Percentiles rank a stretch among this genome's conserved stretches.
Conservation (phyloP, 2,888 invertebrate genomes). For the Neoaliturus tenellus region DNA sequence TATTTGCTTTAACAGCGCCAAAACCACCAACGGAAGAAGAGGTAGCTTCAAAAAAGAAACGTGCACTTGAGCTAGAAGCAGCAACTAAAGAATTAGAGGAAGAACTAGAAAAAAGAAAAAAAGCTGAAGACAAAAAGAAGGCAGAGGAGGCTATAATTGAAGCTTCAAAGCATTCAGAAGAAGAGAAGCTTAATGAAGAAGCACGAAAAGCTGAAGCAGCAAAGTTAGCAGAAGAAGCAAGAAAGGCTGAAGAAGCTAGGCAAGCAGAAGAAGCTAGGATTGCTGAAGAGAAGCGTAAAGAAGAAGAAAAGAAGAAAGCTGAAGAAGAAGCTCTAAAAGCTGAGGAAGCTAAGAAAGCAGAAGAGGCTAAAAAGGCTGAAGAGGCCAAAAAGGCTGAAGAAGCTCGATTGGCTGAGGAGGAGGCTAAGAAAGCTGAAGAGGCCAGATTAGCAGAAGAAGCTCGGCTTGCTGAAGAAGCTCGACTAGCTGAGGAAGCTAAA, state of each 20-base stretch:
- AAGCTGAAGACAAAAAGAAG: slow-evolving; percentile 71
- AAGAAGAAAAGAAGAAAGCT: slow-evolving; percentile 73
- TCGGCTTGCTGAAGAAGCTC: slow-evolving; percentile 77
- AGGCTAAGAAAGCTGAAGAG: slow-evolving; percentile 70
- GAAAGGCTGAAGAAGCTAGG: slow-evolving; percentile 74
- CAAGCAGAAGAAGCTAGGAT: slow-evolving; percentile 70
- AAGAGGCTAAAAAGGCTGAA: slow-evolving; percentile 74
- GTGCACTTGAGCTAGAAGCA: slow-evolving; percentile 48
- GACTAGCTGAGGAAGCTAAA: slow-evolving; percentile 75
- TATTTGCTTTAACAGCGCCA: slow-evolving; percentile 39
- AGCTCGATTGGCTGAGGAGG: slow-evolving; percentile 66
- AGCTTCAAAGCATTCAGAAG: slow-evolving; percentile 72
- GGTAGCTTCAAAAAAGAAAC: slow-evolving; percentile 23
- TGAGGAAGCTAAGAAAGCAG: slow-evolving; percentile 74
- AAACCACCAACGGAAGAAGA: slow-evolving; percentile 43
- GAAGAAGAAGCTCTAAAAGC: slow-evolving; percentile 79
- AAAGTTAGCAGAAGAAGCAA: slow-evolving; percentile 74
- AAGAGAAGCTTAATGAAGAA: slow-evolving; percentile 74
- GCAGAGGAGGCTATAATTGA: slow-evolving; percentile 74
- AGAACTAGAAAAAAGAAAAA: slow-evolving; percentile 73
- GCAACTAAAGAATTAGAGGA: slow-evolving; percentile 75
- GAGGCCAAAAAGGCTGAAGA: slow-evolving; percentile 69
- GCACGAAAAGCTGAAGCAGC: slow-evolving; percentile 74
- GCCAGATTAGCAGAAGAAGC: slow-evolving; percentile 80
- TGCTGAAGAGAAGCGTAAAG: slow-evolving; percentile 71